A percentile compares a stretch with the other conserved stretches of the same genome.
phyloP scores from a whole-genome alignment of 2,113 vertebrate genomes.

The Muscicapa adusta region DNA sequence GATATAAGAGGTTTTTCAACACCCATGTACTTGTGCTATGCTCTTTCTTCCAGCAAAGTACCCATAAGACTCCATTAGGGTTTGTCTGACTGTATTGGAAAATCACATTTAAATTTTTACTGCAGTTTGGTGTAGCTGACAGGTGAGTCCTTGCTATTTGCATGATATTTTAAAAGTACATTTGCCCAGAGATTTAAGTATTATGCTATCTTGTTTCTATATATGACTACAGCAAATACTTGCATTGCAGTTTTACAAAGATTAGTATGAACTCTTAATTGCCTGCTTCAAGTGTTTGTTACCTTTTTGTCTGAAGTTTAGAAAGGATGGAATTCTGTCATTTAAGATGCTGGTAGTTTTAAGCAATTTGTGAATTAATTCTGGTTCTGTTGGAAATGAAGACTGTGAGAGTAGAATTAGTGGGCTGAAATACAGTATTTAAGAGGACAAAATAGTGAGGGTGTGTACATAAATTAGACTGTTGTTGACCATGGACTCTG shows the following conservation, averaged over 20 bases:
- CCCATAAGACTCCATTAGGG: rapidly evolving
- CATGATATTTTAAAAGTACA: neutral
- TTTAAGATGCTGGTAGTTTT: neutral
- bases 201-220: neutral
- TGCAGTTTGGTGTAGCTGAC: neutral
- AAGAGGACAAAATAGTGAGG: neutral
- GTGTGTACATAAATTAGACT: neutral
- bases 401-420: neutral
- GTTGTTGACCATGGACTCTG: neutral
- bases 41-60: neutral
- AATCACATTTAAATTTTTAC: neutral
- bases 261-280: neutral
- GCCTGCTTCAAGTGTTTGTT: neutral
- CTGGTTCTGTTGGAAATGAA: neutral
- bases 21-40: rapidly evolving
- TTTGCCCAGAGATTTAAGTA: neutral
- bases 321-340: neutral
- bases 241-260: neutral
- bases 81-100: neutral
- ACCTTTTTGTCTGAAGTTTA: neutral
- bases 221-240: neutral
- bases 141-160: neutral
- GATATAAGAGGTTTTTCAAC: neutral
- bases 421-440: neutral
- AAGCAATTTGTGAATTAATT: neutral